A percentile compares a stretch with the other conserved stretches of the same genome.
phyloP scores from a whole-genome alignment of 2,888 invertebrate species.

The Andrena praecox region DNA sequence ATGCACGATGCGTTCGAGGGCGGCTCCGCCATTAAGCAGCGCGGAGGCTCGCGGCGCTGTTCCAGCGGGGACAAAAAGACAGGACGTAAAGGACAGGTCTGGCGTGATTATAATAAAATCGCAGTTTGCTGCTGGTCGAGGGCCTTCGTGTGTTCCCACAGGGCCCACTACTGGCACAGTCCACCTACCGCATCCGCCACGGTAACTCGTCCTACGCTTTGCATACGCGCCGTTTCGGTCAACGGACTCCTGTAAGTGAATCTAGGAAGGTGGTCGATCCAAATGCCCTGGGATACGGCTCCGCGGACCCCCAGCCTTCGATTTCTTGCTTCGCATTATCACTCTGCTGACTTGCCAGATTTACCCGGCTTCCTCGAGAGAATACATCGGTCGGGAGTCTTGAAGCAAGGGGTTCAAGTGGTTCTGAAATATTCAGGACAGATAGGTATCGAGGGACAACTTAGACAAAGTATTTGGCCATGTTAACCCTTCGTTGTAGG shows the following conservation, averaged over 20 bases:
- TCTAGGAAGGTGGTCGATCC: constrained; percentile 41
- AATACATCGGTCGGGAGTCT: too few species aligned
- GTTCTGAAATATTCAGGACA: too few species aligned
- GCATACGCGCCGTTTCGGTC: constrained; percentile 50
- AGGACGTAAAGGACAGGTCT: constrained; percentile 46
- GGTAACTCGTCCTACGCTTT: constrained; percentile 37
- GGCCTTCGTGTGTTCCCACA: constrained; percentile 64
- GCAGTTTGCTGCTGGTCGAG: constrained; percentile 70
- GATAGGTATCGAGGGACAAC: too few species aligned
- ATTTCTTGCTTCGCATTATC: neutral
- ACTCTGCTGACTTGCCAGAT: neutral
- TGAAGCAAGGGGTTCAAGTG: too few species aligned
- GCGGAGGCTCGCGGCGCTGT: constrained; percentile 28
- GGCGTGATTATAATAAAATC: constrained; percentile 75
- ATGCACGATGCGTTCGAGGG: constrained; percentile 27
- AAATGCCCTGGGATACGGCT: constrained; percentile 4
- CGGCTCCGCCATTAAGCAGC: constrained; percentile 44
- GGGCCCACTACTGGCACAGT: constrained; percentile 51
- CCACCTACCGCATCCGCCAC: constrained; percentile 54
- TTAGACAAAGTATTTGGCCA: too few species aligned
- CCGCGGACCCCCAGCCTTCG: neutral
- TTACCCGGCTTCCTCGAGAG: too few species aligned
- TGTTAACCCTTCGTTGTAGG: too few species aligned
- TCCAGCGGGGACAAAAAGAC: constrained; percentile 36
- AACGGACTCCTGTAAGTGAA: constrained; percentile 48